Evolutionary conservation across 2,888 invertebrate genomes (phyloP).

Genomic region (Tachina grossa): DNA sequence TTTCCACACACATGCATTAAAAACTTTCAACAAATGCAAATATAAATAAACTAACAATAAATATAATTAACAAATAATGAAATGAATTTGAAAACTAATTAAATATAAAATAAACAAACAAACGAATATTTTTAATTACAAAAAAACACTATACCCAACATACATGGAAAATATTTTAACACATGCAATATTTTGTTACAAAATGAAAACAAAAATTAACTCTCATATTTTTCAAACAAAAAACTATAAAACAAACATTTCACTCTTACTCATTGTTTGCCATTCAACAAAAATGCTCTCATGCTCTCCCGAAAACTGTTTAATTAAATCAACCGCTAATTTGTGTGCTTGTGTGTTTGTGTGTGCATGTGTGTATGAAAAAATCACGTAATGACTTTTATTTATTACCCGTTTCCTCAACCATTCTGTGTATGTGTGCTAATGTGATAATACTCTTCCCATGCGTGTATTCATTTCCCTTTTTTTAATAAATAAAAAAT

Average conservation of each 20-base stretch:
- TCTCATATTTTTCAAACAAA: neutral
- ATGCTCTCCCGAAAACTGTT: neutral
- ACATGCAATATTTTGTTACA: neutral
- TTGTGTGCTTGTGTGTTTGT: conserved; percentile 13
- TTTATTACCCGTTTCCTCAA: neutral
- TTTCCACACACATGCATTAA: conserved; percentile 42
- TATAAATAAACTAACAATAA: conserved; percentile 71
- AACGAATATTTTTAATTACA: conserved; percentile 16
- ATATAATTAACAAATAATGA: conserved; percentile 69
- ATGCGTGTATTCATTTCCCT: conserved; percentile 20
- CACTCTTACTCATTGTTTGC: neutral
- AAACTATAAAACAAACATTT: conserved; percentile 12
- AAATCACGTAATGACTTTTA: conserved; percentile 48
- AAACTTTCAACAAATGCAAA: conserved; percentile 44
- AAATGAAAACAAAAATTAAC: neutral
- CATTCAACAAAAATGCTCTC: neutral
- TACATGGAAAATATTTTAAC: conserved; percentile 35
- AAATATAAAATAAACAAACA: conserved; percentile 69
- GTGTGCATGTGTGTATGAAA: neutral
- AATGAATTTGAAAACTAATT: conserved; percentile 73
- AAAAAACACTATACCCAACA: conserved; percentile 1
- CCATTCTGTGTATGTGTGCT: conserved; percentile 6
- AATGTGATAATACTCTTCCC: neutral
- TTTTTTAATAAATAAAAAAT: conserved; percentile 43
- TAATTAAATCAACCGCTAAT: conserved; percentile 39